Evolutionary conservation across 2,888 invertebrate species (phyloP).

Genomic region (Blera fallax): DNA sequence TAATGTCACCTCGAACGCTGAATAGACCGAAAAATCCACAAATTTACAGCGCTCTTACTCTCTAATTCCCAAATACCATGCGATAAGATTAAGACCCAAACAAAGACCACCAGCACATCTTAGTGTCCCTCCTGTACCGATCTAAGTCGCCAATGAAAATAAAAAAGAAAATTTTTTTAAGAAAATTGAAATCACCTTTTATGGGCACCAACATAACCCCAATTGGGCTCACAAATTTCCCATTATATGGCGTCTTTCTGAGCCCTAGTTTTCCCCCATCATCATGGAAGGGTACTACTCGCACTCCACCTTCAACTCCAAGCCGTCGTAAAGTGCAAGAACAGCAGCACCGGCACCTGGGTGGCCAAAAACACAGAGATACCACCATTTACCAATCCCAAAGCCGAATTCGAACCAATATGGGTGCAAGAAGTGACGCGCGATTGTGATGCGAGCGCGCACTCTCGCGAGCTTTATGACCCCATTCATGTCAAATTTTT

Average conservation of each 20-base stretch:
- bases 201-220: slow-evolving; percentile 29
- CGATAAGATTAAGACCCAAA: slow-evolving; percentile 59
- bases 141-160: not conserved
- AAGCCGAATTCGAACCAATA: slow-evolving; percentile 11
- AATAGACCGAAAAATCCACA: slow-evolving; percentile 51
- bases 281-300: slow-evolving; percentile 13
- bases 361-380: slow-evolving; percentile 58
- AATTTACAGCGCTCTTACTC: slow-evolving; percentile 55
- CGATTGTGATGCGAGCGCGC: slow-evolving; percentile 26
- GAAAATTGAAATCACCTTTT: slow-evolving; percentile 54
- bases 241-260: slow-evolving; percentile 60
- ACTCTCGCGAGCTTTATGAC: slow-evolving; percentile 55
- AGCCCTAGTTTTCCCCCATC: slow-evolving; percentile 30
- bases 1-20: slow-evolving; percentile 40
- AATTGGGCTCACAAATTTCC: slow-evolving; percentile 61
- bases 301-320: slow-evolving; percentile 40
- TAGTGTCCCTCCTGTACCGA: too few relatives aligned
- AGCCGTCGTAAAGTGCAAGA: slow-evolving; percentile 46
- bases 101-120: slow-evolving; percentile 50
- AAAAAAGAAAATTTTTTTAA: not conserved
- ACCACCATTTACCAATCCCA: slow-evolving; percentile 17
- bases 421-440: slow-evolving; percentile 51
- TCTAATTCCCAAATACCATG: slow-evolving; percentile 24
- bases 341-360: slow-evolving; percentile 53
- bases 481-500: slow-evolving; percentile 68